Percentiles rank a stretch among this genome's conserved stretches.
Evolutionary conservation across 2,797 vertebrate species (phyloP).

Genomic region (Anguilla megastoma): DNA sequence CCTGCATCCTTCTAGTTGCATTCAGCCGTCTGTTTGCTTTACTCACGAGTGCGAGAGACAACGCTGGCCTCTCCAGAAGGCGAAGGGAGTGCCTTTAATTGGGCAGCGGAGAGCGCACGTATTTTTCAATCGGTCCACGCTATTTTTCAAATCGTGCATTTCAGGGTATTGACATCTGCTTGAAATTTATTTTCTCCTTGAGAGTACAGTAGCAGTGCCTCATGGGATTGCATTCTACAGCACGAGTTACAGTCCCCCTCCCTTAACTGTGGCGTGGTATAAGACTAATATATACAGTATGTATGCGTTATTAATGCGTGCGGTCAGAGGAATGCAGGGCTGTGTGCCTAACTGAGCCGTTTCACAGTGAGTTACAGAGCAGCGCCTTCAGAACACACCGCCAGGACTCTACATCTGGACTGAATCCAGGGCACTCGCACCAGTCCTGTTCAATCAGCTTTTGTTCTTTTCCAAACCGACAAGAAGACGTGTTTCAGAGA

Average conservation of each 20-base stretch:
- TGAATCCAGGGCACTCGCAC: neutral
- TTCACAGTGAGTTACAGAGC: conserved; percentile 43
- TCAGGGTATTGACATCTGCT: neutral
- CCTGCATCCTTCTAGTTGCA: neutral
- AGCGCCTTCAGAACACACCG: conserved; percentile 37
- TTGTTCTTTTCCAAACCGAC: neutral
- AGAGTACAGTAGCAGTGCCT: neutral
- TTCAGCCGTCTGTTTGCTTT: neutral
- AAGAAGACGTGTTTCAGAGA: neutral
- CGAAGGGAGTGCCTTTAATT: neutral
- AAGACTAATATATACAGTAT: neutral
- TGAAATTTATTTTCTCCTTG: neutral
- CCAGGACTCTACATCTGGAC: conserved; percentile 22
- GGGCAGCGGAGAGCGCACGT: neutral
- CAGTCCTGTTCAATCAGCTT: neutral
- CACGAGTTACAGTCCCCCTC: neutral
- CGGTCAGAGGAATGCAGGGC: conserved; percentile 29
- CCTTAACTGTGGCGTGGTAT: neutral
- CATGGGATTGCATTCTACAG: neutral
- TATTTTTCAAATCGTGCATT: neutral
- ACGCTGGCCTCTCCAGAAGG: neutral
- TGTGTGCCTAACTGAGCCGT: conserved; percentile 46
- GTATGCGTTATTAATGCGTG: neutral
- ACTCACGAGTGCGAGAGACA: neutral
- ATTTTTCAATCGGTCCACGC: neutral